Evolutionary conservation across 2,797 vertebrate genomes (phyloP).

Genomic region (Phyllotis vaccarum): DNA sequence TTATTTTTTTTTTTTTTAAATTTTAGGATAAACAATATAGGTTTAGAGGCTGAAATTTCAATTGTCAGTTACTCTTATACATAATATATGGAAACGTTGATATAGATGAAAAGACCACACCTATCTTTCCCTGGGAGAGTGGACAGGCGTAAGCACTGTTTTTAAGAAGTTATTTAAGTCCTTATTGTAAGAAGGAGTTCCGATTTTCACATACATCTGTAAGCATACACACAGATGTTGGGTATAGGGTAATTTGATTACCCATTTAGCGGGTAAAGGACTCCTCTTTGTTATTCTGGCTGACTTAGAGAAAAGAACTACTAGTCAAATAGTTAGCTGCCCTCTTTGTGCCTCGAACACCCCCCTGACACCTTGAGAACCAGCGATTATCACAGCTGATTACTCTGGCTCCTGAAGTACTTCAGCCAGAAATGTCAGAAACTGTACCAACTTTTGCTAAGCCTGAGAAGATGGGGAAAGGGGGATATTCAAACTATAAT

Average conservation of each 20-base stretch:
- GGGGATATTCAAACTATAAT: background rate
- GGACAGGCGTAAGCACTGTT: background rate
- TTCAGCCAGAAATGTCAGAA: background rate
- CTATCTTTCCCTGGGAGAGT: background rate
- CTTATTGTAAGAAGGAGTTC: background rate
- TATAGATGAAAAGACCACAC: background rate
- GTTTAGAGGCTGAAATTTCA: constrained; percentile 33
- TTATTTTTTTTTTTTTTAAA: no score
- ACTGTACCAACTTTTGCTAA: background rate
- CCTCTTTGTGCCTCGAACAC: background rate
- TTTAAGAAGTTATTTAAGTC: background rate
- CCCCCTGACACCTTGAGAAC: background rate
- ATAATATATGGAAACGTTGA: background rate
- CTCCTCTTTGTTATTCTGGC: background rate
- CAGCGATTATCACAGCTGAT: background rate
- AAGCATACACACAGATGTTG: background rate
- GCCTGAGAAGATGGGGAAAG: background rate
- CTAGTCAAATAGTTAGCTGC: background rate
- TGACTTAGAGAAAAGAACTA: background rate
- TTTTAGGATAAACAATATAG: constrained; percentile 42
- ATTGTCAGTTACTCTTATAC: constrained; percentile 7
- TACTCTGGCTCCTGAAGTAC: background rate
- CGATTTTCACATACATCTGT: background rate
- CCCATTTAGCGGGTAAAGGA: background rate
- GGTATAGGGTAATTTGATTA: background rate